Percentiles rank a stretch among this genome's conserved stretches.
Conservation (phyloP, 1,140 invertebrate species). For the Apocrypta bakeri region DNA sequence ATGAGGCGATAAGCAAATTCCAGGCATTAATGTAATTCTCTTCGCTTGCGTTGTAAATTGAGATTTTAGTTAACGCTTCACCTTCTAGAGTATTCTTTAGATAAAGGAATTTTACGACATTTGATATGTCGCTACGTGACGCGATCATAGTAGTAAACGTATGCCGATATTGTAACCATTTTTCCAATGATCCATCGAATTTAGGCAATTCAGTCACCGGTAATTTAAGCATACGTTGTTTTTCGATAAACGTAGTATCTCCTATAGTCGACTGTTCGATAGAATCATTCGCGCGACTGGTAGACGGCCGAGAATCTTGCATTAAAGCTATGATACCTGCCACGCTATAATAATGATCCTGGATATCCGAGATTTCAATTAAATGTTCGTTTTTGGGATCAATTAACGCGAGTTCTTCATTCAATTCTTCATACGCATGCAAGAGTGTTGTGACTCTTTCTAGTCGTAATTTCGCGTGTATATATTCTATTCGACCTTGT, state of each 20-base stretch:
- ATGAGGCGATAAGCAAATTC: constrained; percentile 45
- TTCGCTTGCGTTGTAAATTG: constrained; percentile 33
- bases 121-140: constrained; percentile 23
- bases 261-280: background rate
- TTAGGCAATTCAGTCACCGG: constrained; percentile 16
- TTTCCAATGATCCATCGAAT: constrained; percentile 13
- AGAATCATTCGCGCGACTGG: no score
- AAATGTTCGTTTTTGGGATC: no score
- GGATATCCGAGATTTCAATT: no score
- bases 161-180: constrained; percentile 44
- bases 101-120: constrained; percentile 47
- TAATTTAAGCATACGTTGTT: background rate
- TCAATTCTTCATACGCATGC: no score
- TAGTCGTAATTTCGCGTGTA: no score
- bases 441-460: no score
- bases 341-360: no score
- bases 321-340: no score
- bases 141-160: constrained; percentile 42
- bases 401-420: no score
- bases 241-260: background rate
- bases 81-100: constrained; percentile 29
- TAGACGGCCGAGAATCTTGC: no score
- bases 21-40: constrained; percentile 54
- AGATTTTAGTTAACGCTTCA: constrained; percentile 33
- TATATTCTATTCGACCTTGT: no score